Evolutionary conservation across 2,888 invertebrate species (phyloP), one percentile per base, ranked within the genome.

Genomic region (Pyralis farinalis): DNA sequence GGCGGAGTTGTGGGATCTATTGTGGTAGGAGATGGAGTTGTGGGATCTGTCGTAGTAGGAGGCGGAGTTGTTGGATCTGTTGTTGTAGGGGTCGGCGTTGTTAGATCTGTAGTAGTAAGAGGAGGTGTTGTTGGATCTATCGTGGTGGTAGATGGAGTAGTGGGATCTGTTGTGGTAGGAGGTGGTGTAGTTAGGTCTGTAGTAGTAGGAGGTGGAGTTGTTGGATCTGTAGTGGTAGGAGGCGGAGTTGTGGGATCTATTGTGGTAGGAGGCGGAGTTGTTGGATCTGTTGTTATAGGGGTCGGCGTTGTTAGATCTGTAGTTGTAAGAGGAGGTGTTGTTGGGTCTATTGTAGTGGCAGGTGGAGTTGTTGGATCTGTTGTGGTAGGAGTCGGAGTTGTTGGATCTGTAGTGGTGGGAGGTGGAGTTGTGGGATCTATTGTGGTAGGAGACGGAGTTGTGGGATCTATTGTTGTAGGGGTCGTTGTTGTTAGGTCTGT

Each of bases 381-480:
- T n/a, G n/a, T n/a, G n/a, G n/a, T n/a, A n/a, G n/a, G n/a, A 7
- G 25, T 7, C 1, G 25, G 7, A 5, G 25, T 25, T 25, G 7
- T 1, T 2, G 7, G 8, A 25, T 28, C 6, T 25, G 11, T 29
- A 11, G 46, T 10, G 2, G 40, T 43, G 0, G 39, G 40, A 11
- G 27, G 22, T 1, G 38, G 35, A 20, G 35, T 37, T 7, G 35
- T 46, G 6, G 44, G 32, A 7, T 36, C 33, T 8, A 7, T 16
- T 21, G 25, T 31, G 4, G 36, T 30, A 6, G 21, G 31, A 25
- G 33, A 34, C 1, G 40, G 35, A 27, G 45, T 38, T 9, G 41
- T 42, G 22, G n/a, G n/a, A 37, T 16, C 33, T 31, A 4, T 40
- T 8, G 7, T 25, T 25, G 3, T 7, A 21, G 25, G n/a, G 7